A percentile compares a stretch with the other conserved stretches of the same genome.
These are phyloP conservation scores for Brachyistius frenatus DNA, from an alignment of 2,113 vertebrate species.

Conservation along the genomic window DNA sequence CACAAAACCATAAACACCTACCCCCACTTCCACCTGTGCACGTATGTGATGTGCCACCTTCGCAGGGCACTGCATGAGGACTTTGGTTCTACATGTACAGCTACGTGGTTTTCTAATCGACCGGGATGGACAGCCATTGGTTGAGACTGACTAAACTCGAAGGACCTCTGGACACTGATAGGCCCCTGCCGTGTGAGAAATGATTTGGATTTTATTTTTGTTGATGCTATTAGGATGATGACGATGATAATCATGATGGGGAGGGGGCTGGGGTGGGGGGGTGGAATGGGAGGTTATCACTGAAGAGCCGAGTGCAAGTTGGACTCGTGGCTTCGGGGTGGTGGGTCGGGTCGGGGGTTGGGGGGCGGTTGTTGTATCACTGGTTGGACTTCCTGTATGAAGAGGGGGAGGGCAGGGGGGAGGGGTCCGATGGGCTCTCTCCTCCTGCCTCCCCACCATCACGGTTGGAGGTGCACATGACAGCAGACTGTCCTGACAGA, in stretches of 20 bases:
- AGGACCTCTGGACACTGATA: conserved; percentile 70
- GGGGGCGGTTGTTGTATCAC: conserved; percentile 60
- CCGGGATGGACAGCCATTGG: conserved; percentile 60
- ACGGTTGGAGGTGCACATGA: conserved; percentile 52
- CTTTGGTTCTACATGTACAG: conserved; percentile 73
- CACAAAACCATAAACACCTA: conserved; percentile 22
- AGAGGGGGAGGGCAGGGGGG: conserved; percentile 24
- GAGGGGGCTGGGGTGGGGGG: not conserved
- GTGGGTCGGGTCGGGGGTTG: conserved; percentile 29
- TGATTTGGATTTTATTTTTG: conserved; percentile 54
- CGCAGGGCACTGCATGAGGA: conserved; percentile 76
- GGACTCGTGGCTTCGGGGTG: conserved; percentile 52
- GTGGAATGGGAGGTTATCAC: conserved; percentile 57
- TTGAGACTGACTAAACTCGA: conserved; percentile 59
- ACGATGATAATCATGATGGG: conserved; percentile 69
- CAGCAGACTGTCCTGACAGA: conserved; percentile 63
- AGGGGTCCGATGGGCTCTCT: not conserved
- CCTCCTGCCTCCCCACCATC: conserved; percentile 40
- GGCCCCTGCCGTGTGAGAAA: conserved; percentile 67
- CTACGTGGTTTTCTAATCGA: conserved; percentile 63
- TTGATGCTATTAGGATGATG: conserved; percentile 50
- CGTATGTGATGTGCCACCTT: conserved; percentile 69
- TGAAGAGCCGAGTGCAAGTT: conserved; percentile 58
- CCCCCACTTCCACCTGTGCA: conserved; percentile 67
- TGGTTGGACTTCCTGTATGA: conserved; percentile 64